Base-by-base conservation (phyloP, 64 coral and sea anemone species). In the Actinia equina region DNA sequence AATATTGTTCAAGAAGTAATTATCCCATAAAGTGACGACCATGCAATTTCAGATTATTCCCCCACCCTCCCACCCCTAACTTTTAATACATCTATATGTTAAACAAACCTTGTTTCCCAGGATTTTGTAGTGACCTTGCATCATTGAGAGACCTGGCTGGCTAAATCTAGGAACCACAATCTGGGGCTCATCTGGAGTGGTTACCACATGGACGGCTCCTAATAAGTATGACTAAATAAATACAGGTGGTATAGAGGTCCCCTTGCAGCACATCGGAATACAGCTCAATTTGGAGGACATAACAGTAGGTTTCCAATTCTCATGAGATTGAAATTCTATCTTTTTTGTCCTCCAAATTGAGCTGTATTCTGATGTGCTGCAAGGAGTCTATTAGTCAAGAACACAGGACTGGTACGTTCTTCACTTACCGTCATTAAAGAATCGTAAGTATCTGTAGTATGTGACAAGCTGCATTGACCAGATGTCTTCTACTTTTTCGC, bases 381-480 rank as follows among this genome's bases (percentile, higher is more conserved):
- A n/a, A 63, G 60, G 6, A 17, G 56, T 58, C 56, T 6, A 58
- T 58, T 58, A 23, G 5, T 65, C 19, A 0, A 5, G 20, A 23
- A n/a, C 7, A 4, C 1, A 6, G 5, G 5, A 0, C 7, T 65
- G 19, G 13, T 6, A 4, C 0, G 62, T 65, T 1, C 30, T 37
- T 37, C 30, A 86, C 94, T 86, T 88, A 97, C 94, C 93, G 25
- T 99, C 91, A 69, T 61, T 88, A 64, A 93, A 95, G 53, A 99
- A 99, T 44, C 97, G 87, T 65, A 99, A 90, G 79, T 99, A 99
- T 88, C 97, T 89, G 74, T 95, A 99, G 59, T 99, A 99, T 55
- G 91, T 86, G 25, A 99, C 90, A 17, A 95, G 46, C 18, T 99
- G 97, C 42, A 90, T 87, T 7, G 93, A 89, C 27, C 93, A 90